Evolutionary conservation across 1,140 invertebrate genomes (phyloP).

Genomic region (Chironomus striatipennis): DNA sequence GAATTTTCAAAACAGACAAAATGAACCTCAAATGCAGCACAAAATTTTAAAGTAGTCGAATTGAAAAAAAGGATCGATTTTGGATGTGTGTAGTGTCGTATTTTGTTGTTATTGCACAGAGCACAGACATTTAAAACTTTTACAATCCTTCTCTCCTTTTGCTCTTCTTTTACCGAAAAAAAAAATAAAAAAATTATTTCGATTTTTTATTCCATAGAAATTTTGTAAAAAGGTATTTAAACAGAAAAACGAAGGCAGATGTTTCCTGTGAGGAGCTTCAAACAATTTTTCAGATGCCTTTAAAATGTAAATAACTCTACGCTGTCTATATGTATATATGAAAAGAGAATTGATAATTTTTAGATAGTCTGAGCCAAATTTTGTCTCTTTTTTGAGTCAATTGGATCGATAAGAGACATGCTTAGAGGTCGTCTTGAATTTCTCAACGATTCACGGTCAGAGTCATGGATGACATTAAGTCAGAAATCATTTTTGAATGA

Average conservation of each 20-base stretch:
- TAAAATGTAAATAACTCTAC: neutral
- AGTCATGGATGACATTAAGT: neutral
- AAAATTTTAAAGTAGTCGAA: neutral
- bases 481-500: neutral
- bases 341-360: neutral
- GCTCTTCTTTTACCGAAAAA: neutral
- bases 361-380: neutral
- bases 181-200: too few species aligned
- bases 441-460: neutral
- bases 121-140: slow-evolving; percentile 14
- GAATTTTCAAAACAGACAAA: too few species aligned
- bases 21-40: too few species aligned
- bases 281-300: too few species aligned
- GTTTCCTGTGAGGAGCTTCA: neutral
- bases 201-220: too few species aligned
- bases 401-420: neutral
- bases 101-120: neutral
- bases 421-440: neutral
- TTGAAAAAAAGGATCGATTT: neutral
- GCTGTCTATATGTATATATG: neutral
- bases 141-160: neutral
- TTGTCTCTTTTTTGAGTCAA: neutral
- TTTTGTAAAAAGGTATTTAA: neutral
- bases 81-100: neutral
- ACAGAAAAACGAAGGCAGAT: neutral